phyloP scores from a whole-genome alignment of 2,797 vertebrate species.

The Jordanella pulchra region DNA sequence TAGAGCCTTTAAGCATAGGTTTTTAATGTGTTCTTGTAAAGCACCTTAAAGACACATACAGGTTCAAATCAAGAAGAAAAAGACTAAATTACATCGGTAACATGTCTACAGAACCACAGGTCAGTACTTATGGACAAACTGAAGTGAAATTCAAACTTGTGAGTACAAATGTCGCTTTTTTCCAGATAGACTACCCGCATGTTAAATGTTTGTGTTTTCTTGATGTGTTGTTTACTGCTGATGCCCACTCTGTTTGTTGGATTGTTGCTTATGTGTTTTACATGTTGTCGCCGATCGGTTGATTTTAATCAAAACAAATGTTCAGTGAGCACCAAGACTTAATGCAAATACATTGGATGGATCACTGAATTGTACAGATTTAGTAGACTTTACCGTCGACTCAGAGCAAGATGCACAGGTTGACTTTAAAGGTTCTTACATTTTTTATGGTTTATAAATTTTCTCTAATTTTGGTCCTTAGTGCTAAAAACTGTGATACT shows the following conservation, averaged over 20 bases:
- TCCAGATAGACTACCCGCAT: slow-evolving; percentile 11
- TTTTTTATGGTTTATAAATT: background rate
- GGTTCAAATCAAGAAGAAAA: background rate
- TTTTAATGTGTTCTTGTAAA: background rate
- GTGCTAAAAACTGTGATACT: too few relatives aligned
- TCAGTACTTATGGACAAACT: background rate
- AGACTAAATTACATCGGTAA: background rate
- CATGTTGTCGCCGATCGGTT: background rate
- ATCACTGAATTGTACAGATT: background rate
- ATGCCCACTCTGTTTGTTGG: too few relatives aligned
- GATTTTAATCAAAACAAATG: background rate
- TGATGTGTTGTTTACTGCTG: background rate
- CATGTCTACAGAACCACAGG: background rate
- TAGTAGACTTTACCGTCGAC: slow-evolving; percentile 18
- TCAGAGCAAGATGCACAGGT: slow-evolving; percentile 19
- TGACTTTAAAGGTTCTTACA: background rate
- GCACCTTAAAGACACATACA: background rate
- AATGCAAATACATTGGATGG: background rate
- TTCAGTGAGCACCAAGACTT: background rate
- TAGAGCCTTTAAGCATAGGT: background rate
- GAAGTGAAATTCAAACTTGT: slow-evolving; percentile 23
- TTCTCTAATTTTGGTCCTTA: background rate
- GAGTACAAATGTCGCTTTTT: background rate
- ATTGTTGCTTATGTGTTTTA: background rate
- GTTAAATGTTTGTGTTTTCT: slow-evolving; percentile 6